Evolutionary conservation across 2,888 invertebrate species (phyloP), one percentile per base, ranked within the genome.

Genomic region (Pachydiplax longipennis): DNA sequence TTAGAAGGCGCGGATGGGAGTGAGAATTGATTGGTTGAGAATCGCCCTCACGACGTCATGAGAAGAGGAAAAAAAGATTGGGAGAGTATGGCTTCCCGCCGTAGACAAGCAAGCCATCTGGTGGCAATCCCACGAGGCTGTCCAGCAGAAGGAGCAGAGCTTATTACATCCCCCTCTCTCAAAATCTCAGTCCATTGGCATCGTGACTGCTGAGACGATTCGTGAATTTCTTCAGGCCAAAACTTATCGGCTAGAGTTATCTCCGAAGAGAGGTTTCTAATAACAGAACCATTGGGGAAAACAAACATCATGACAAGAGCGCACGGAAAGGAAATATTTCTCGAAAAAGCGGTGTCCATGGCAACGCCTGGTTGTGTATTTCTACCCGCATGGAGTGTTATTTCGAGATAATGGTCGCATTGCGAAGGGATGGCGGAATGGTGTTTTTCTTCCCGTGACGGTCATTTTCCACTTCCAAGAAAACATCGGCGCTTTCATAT

Each of bases 121-220:
- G 61, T 53, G 35, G 48, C 40, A 37, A 61, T 87, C 87, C 87
- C 87, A 87, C 87, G 87, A 87, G 87, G 61, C 87, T 37, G 61
- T 87, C 61, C 87, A 22, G 40, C 58, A 61, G 37, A 87, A 87
- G 18, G 22, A 31, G 3, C 35, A 18, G 31, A 61, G 61, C 87
- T 37, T 61, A 87, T 61, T 61, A 87, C 61, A 61, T 87, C 61
- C 35, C 37, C 5, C 35, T 83, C n/a, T 83, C 58, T 6, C 15
- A 37, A 37, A 35, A 31, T 61, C 58, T 35, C n/a, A 48, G 25
- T 6, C 65, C 6, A 6, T 48, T 10, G 13, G 48, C 2, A 4
- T 25, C n/a, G 12, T 73, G 73, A 73, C 73, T 73, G 31, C 13
- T 2, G 31, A 31, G 73, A 31, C 31, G 73, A 73, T 73, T 73